Evolutionary conservation across 1,140 invertebrate genomes (phyloP), one percentile per base, ranked within the genome.

Genomic region (Bombus huntii): DNA sequence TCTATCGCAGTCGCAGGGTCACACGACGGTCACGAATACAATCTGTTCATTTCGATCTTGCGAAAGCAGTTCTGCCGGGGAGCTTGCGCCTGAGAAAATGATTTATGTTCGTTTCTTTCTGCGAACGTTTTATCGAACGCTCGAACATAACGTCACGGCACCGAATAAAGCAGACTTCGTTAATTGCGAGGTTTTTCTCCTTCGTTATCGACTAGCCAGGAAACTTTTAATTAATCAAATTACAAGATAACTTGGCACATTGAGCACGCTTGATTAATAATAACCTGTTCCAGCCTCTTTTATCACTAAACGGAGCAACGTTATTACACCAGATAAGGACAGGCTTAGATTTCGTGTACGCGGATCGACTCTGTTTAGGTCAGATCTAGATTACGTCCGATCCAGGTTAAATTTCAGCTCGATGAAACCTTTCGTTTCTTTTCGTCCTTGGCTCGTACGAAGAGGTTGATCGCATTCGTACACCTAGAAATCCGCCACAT

Each of bases 181-280:
- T 82, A 74, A 82, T 73, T 65, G 28, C 37, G 25, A 81, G 10
- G 25, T 62, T 62, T 42, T 75, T 37, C 62, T 31, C 15, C 31
- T 34, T 34, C 22, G 62, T 79, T 68, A 44, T 65, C 81, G 39
- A 75, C 37, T 31, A 31, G 47, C 15, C 31, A 66, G 57, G 42
- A n/a, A 82, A 75, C 71, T 82, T 82, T 75, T 75, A 82, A 82
- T 82, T 75, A 82, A 82, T 74, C 70, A 74, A 62, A 82, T 59
- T 75, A 42, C 25, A 22, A 31, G 42, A 37, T 44, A 74, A 47
- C 68, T 74, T 37, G 37, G 4, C 4, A 18, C 42, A 44, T 13
- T 1, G 18, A 28, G n/a, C 42, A 42, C 39, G 15, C 18, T 15
- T 13, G 42, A 71, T 65, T 72, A 75, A 75, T 82, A 75, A 82